These are phyloP conservation scores for Phortica okadai DNA, from an alignment of 2,888 invertebrate species.

Conservation along the genomic window DNA sequence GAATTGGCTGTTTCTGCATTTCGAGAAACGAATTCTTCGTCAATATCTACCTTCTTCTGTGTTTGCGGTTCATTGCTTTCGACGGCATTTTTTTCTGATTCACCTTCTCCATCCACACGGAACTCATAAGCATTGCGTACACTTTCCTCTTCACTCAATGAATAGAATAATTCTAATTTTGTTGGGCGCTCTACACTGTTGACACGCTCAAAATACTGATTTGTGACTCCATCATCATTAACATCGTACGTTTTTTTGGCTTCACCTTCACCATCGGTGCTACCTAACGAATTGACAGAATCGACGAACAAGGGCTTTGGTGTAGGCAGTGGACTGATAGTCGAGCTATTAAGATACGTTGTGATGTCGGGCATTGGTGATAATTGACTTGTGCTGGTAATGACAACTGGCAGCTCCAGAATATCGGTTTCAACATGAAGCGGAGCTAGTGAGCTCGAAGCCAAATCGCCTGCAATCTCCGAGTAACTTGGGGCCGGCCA, in stretches of 20 bases:
- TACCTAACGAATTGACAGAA: constrained; percentile 55
- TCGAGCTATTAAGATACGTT: constrained; percentile 54
- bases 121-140: constrained; percentile 54
- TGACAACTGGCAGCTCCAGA: constrained; percentile 43
- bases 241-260: constrained; percentile 63
- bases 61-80: not conserved
- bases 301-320: constrained; percentile 58
- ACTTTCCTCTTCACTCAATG: constrained; percentile 66
- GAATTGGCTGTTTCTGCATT: constrained; percentile 24
- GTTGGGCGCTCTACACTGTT: constrained; percentile 74
- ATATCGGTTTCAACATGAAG: constrained; percentile 48
- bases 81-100: not conserved
- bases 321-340: constrained; percentile 65
- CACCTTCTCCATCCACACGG: constrained; percentile 24
- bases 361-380: constrained; percentile 67
- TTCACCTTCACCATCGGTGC: constrained; percentile 41
- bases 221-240: constrained; percentile 74
- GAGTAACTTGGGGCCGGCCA: constrained; percentile 56
- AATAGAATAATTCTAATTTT: constrained; percentile 70
- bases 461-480: constrained; percentile 51
- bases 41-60: not conserved
- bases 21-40: constrained; percentile 8
- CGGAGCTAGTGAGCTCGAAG: constrained; percentile 45
- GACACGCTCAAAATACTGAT: constrained; percentile 76
- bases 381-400: constrained; percentile 67